A percentile compares a stretch with the other conserved stretches of the same genome.
Conservation (phyloP, 2,888 invertebrate genomes). For the Villa cingulata region DNA sequence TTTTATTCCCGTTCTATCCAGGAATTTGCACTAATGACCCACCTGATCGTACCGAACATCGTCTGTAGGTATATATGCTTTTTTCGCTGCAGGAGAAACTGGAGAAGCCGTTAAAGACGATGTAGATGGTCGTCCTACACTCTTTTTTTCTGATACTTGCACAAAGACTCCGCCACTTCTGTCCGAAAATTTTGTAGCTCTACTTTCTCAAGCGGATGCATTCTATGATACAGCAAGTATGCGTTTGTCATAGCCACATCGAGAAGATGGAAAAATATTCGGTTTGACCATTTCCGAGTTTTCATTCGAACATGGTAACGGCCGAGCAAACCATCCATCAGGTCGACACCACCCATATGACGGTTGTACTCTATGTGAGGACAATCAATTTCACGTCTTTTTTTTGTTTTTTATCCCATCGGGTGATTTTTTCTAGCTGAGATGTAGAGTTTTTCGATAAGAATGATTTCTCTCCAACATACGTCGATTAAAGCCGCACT, state of each 20-base stretch:
- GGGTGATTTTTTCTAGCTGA: too few relatives aligned
- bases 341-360: slow-evolving; percentile 15
- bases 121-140: background rate
- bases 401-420: too few relatives aligned
- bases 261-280: slow-evolving; percentile 15
- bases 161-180: background rate
- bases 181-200: background rate
- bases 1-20: too few relatives aligned
- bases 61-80: background rate
- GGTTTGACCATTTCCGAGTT: slow-evolving; percentile 16
- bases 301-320: slow-evolving; percentile 15
- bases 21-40: too few relatives aligned
- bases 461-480: background rate
- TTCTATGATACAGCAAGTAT: slow-evolving; percentile 15
- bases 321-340: slow-evolving; percentile 19
- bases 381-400: too few relatives aligned
- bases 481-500: background rate
- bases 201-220: slow-evolving; percentile 3
- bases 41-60: slow-evolving; percentile 3
- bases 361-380: too few relatives aligned
- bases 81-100: background rate
- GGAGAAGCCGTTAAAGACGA: too few relatives aligned
- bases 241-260: slow-evolving; percentile 16
- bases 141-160: background rate
- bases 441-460: too few relatives aligned